phyloP scores from a whole-genome alignment of 2,888 invertebrate genomes.

The Cremastinae sp. region DNA sequence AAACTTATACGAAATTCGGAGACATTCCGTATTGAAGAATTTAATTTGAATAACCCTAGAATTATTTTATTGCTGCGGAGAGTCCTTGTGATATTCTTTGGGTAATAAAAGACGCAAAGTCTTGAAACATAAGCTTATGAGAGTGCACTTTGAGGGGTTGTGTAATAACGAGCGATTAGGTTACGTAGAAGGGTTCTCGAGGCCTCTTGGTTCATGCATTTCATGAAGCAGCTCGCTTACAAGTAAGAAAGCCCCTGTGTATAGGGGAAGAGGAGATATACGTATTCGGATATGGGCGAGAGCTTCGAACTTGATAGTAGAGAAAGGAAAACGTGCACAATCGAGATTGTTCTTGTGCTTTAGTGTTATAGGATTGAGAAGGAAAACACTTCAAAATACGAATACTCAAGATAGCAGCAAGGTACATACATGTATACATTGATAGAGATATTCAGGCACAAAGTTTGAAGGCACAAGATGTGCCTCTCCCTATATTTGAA shows the following conservation, averaged over 20 bases:
- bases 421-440: slow-evolving; percentile 3
- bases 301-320: slow-evolving; percentile 2
- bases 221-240: neutral
- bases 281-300: neutral
- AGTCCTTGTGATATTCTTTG: too few relatives aligned
- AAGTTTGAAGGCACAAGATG: slow-evolving; percentile 31
- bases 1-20: too few relatives aligned
- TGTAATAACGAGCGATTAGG: slow-evolving; percentile 44
- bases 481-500: slow-evolving; percentile 11
- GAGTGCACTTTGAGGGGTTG: slow-evolving; percentile 12
- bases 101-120: too few relatives aligned
- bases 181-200: slow-evolving; percentile 28
- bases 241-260: neutral
- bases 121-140: neutral
- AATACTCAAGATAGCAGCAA: slow-evolving; percentile 1
- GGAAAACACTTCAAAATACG: slow-evolving; percentile 25
- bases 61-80: too few relatives aligned
- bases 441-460: slow-evolving; percentile 19
- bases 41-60: too few relatives aligned
- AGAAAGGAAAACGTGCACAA: slow-evolving; percentile 28
- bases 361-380: slow-evolving; percentile 5
- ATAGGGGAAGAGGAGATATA: neutral
- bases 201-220: slow-evolving; percentile 26
- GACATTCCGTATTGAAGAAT: too few relatives aligned
- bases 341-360: slow-evolving; percentile 10